Conservation (phyloP, 2,797 vertebrate genomes). For the Graptemys geographica region DNA sequence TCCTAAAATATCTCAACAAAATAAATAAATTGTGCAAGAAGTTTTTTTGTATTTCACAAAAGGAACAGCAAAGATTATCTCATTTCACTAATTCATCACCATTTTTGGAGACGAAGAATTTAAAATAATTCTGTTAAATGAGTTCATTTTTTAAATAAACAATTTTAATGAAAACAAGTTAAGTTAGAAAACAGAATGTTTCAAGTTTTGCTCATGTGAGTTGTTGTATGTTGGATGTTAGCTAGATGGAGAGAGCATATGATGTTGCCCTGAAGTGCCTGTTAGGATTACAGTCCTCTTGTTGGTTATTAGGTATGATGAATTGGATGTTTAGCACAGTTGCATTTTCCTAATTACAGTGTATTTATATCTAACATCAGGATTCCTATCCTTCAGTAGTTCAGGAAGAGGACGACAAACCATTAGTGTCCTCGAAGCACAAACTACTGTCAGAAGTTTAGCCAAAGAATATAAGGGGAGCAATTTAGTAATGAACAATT, state of each 20-base stretch:
- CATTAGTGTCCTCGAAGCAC: background rate
- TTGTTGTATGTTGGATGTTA: background rate
- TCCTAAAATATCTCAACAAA: background rate
- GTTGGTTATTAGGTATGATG: background rate
- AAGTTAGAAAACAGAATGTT: background rate
- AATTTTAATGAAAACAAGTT: background rate
- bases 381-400: background rate
- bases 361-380: background rate
- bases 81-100: background rate
- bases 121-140: background rate
- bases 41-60: background rate
- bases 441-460: background rate
- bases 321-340: background rate
- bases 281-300: background rate
- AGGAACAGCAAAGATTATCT: background rate
- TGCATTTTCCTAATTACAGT: background rate
- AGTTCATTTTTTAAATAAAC: background rate
- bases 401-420: background rate
- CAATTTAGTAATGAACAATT: background rate
- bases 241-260: background rate
- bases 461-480: constrained; percentile 2
- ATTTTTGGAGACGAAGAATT: background rate
- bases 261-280: fast-evolving
- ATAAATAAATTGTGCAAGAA: background rate
- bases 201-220: background rate